Evolutionary conservation across 2,113 vertebrate genomes (phyloP).

Genomic region (Archocentrus centrarchus): DNA sequence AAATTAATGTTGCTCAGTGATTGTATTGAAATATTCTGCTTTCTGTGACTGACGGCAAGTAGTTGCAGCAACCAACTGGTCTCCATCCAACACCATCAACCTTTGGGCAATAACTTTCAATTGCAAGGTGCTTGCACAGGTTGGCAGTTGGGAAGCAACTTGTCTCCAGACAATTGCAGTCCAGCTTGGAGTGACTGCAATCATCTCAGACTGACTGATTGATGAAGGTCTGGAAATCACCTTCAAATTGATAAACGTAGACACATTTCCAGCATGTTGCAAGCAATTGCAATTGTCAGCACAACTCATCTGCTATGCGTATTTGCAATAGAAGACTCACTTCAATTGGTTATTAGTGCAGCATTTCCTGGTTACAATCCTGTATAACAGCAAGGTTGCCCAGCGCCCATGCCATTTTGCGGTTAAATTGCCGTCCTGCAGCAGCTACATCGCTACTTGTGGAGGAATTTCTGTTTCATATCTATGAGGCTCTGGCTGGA

Average conservation of each 20-base stretch:
- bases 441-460: background rate
- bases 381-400: background rate
- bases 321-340: background rate
- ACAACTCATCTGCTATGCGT: background rate
- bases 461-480: background rate
- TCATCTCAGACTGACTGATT: background rate
- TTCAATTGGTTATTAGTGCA: background rate
- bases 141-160: background rate
- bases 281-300: background rate
- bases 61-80: no score
- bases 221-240: background rate
- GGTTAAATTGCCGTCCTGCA: background rate
- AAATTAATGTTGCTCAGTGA: background rate
- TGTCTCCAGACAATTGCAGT: background rate
- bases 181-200: background rate
- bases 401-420: background rate
- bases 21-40: no score
- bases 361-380: background rate
- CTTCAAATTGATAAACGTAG: background rate
- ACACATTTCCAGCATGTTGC: background rate
- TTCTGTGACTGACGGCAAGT: no score
- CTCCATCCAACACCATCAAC: no score
- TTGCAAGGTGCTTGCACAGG: no score
- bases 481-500: background rate
- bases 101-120: no score